Evolutionary conservation across 2,113 vertebrate species (phyloP).

Genomic region (Sterna hirundo): DNA sequence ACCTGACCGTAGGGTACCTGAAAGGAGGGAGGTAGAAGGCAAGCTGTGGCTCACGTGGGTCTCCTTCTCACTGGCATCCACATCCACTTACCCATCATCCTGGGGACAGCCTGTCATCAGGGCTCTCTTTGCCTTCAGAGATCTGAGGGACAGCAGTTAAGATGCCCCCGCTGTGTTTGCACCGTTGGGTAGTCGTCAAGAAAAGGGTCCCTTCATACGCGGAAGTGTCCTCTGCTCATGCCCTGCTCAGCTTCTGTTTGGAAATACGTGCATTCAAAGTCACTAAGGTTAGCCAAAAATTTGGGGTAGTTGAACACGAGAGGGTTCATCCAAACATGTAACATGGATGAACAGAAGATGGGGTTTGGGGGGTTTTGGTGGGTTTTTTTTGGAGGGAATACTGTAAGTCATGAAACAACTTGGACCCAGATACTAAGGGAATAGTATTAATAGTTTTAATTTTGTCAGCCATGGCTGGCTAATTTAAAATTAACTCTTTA

Average conservation of each 20-base stretch:
- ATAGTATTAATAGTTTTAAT: neutral
- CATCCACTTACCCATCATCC: neutral
- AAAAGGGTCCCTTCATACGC: neutral
- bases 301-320: neutral
- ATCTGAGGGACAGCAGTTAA: neutral
- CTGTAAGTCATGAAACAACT: neutral
- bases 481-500: neutral
- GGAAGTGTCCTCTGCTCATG: neutral
- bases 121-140: neutral
- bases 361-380: neutral
- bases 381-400: neutral
- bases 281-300: neutral
- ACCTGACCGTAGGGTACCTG: neutral
- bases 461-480: neutral
- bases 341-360: neutral
- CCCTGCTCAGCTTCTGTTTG: neutral
- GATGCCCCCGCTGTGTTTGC: fast-evolving
- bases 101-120: neutral
- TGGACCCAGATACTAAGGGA: neutral
- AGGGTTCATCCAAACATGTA: neutral
- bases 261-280: neutral
- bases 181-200: fast-evolving
- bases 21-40: neutral
- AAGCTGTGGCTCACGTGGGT: neutral
- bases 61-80: neutral